Base-by-base conservation (phyloP, 2,113 vertebrate species). In the Percopsis transmontana region DNA sequence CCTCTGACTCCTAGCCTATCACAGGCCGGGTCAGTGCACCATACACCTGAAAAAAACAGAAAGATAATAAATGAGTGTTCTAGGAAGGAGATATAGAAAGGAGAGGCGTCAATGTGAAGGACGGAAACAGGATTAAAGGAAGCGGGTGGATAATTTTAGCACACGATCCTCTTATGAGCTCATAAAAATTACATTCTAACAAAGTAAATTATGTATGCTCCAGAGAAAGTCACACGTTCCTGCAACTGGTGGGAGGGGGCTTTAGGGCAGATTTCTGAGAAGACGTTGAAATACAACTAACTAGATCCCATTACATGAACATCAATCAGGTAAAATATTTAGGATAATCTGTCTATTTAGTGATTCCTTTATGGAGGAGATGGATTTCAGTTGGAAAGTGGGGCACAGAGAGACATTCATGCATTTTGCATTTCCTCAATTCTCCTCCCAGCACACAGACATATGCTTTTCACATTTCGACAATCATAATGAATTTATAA, bases 21-120 rank as follows among this genome's bases (percentile, higher is more conserved):
- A 54, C 80, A 80, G 80, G 72, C 90, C 79, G 87, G 85, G 93
- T 91, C 92, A 94, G 87, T 85, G 86, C 91, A 85, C 82, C 85
- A 79, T 57, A 87, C 40, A 86, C 94, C 97, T 98, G 90, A 0
- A 63, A 63, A 74, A 68, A 53, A 65, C n/a, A 27, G 44, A 52
- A 54, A 40, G 24, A 68, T 9, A 62, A 24, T 16, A 33, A 27
- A 9, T 57, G n/a, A 41, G 18, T 47, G 33, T 19, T 4, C 11
- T 14, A 50, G 6, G 16, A 20, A 51, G 8, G 62, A 15, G 19
- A 50, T 0, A 24, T 45, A 66, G 58, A 23, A 48, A 11, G 52
- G 61, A 52, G n/a, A 13, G 4, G n/a, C 40, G 39, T n/a, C n/a
- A 52, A 15, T 14, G 15, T 18, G n/a, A 33, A 16, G 56, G 16